A percentile compares a stretch with the other conserved stretches of the same genome.
These are phyloP conservation scores for Epiperipatus broadwayi DNA, from an alignment of 2,888 invertebrate species.

Conservation along the genomic window DNA sequence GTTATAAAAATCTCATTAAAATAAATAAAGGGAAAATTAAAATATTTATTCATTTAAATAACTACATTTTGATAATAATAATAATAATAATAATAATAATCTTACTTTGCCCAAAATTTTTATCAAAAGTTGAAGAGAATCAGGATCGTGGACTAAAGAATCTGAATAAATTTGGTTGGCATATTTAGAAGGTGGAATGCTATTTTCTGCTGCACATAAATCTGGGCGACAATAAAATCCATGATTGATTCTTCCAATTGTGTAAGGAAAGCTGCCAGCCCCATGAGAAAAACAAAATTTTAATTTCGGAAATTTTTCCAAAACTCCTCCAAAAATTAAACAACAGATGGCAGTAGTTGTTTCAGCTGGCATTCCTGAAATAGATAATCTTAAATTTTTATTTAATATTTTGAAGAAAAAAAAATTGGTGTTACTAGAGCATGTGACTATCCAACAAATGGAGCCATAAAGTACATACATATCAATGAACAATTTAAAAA, in stretches of 20 bases:
- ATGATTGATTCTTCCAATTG: constrained; percentile 35
- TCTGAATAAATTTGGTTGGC: constrained; percentile 34
- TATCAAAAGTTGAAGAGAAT: constrained; percentile 30
- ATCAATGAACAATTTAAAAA: too few relatives aligned
- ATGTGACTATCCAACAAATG: too few relatives aligned
- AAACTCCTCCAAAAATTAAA: constrained; percentile 35
- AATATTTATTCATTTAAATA: too few relatives aligned
- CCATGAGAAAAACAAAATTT: constrained; percentile 36
- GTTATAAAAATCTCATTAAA: too few relatives aligned
- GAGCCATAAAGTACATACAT: too few relatives aligned
- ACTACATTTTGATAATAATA: too few relatives aligned
- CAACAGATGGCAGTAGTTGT: constrained; percentile 35
- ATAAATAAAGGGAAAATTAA: too few relatives aligned
- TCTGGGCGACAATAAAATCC: constrained; percentile 35
- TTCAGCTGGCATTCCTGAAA: constrained; percentile 36
- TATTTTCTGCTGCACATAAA: constrained; percentile 34
- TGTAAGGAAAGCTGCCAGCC: constrained; percentile 36
- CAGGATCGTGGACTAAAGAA: constrained; percentile 33
- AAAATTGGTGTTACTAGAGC: too few relatives aligned
- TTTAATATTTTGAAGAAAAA: not conserved
- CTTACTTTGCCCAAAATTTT: constrained; percentile 33
- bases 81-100: constrained; percentile 4
- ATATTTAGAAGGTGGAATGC: constrained; percentile 26
- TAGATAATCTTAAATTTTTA: not conserved
- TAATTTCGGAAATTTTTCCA: constrained; percentile 30